Base-by-base conservation (phyloP, 2,888 invertebrate genomes). In the Eupithecia centaureata region DNA sequence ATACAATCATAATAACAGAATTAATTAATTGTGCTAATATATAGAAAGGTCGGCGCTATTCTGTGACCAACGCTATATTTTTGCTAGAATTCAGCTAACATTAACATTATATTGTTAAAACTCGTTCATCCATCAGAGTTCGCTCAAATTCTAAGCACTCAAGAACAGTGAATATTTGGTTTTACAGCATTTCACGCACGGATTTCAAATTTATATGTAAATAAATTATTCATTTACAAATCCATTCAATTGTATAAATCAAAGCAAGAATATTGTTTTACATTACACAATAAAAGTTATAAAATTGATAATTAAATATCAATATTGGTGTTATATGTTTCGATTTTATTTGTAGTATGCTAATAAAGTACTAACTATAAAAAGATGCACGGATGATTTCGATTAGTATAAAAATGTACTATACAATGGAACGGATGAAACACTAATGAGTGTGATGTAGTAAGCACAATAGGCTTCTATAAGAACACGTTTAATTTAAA, bases 11-110 rank as follows among this genome's bases (percentile, higher is more conserved):
- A 81, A 28, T 77, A 78, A 86, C 84, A 83, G 80, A 83, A 85
- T 83, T 81, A 79, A 84, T 84, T 83, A 82, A 92, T 92, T 92
- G 92, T 92, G 92, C 92, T 92, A 92, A 86, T 88, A 90, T 83
- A 81, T 80, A 82, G 80, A 81, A 38, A 81, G 84, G 85, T 81
- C 84, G 71, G 76, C 80, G 80, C 68, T 77, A 79, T 77, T 76
- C 81, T 76, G 47, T 57, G 63, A 70, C 66, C 70, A 66, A 66
- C 74, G 73, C 81, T 81, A 84, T 81, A 80, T 62, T 75, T 80
- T 80, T 67, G 75, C 83, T 84, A 86, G 79, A 81, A 84, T 81
- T 83, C 79, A 78, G 79, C 85, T 85, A 84, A 78, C 67, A 78
- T 81, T 81, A 73, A 77, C 76, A 77, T 59, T 64, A 61, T 68